Evolutionary conservation across 2,113 vertebrate genomes (phyloP).

Genomic region (Mystacornis crossleyi): DNA sequence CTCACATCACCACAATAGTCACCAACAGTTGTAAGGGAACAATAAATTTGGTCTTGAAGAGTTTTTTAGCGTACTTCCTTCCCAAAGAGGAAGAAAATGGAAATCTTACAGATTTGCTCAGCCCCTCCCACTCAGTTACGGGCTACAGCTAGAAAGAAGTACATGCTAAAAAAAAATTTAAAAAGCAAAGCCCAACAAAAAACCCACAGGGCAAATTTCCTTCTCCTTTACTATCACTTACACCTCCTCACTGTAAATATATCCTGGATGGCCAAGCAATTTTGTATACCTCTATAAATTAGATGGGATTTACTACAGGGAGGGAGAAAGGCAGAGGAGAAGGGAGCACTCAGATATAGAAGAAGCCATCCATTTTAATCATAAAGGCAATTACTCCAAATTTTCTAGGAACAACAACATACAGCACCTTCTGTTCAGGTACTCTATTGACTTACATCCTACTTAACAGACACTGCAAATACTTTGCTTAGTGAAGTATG

Average conservation of each 20-base stretch:
- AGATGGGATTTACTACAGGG: not conserved
- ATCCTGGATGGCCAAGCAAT: not conserved
- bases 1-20: not conserved
- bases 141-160: not conserved
- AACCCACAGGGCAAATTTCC: not conserved
- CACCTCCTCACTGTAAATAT: not conserved
- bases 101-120: not conserved
- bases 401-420: not conserved
- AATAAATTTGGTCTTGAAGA: not conserved
- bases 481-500: not conserved
- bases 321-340: not conserved
- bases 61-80: not conserved
- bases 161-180: not conserved
- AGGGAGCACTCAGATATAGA: not conserved
- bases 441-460: not conserved
- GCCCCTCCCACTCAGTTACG: not conserved
- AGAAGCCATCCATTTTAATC: constrained; percentile 13
- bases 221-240: not conserved
- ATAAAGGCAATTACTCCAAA: constrained; percentile 4
- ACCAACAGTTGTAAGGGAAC: not conserved
- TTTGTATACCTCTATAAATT: not conserved
- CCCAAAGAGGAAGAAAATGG: not conserved
- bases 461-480: not conserved
- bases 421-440: not conserved
- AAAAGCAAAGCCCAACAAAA: not conserved